phyloP scores from a whole-genome alignment of 2,797 vertebrate species.

The Argya squamiceps region DNA sequence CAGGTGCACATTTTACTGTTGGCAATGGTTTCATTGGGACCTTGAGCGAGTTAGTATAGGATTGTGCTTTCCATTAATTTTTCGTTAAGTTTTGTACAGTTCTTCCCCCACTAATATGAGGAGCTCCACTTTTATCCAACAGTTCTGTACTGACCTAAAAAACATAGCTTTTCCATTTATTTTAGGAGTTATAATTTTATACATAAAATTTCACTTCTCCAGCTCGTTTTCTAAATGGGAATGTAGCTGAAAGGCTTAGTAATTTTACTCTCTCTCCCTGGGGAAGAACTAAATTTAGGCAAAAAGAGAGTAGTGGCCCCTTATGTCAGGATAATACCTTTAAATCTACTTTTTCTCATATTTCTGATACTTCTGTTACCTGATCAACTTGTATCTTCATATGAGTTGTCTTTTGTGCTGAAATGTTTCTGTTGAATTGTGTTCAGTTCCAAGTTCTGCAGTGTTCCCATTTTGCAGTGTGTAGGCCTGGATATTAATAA shows the following conservation, averaged over 20 bases:
- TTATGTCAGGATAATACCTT: not conserved
- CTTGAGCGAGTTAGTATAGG: not conserved
- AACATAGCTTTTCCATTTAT: not conserved
- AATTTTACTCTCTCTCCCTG: not conserved
- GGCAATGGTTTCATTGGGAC: not conserved
- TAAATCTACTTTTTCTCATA: not conserved
- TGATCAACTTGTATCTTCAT: not conserved
- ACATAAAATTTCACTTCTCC: not conserved
- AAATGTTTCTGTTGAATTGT: not conserved
- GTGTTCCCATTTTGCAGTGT: not conserved
- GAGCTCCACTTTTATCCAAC: not conserved
- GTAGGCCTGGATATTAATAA: not conserved
- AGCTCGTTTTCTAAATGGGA: not conserved
- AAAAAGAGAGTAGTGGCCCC: not conserved
- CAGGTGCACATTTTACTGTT: constrained; percentile 11
- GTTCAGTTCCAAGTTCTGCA: not conserved
- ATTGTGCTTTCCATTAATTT: not conserved
- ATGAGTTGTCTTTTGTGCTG: not conserved
- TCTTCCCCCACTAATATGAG: not conserved
- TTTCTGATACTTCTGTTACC: not conserved
- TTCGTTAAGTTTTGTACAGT: not conserved
- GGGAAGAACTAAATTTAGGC: not conserved
- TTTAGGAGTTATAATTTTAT: not conserved
- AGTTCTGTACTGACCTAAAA: not conserved
- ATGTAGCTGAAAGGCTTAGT: not conserved